Evolutionary conservation across 2,113 vertebrate genomes (phyloP).

Genomic region (Calyptommatus sinebrachiatus): DNA sequence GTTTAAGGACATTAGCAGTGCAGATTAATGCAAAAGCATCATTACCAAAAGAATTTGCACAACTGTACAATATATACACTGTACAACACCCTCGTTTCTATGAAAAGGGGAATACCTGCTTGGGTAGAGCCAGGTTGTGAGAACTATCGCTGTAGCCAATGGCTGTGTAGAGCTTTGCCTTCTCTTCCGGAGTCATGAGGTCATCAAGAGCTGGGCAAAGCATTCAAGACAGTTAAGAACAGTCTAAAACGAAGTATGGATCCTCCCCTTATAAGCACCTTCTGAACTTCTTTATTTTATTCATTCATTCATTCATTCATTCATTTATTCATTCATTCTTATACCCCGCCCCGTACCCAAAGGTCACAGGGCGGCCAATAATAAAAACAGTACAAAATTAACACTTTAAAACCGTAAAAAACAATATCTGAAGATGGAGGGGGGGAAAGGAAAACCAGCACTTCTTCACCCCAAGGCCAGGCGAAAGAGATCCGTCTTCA

Average conservation of each 20-base stretch:
- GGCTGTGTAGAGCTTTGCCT: constrained; percentile 91
- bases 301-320: too few species aligned
- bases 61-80: not conserved
- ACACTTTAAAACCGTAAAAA: too few species aligned
- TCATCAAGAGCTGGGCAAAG: constrained; percentile 80
- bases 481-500: too few species aligned
- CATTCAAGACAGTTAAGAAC: not conserved
- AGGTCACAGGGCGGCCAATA: too few species aligned
- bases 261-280: too few species aligned
- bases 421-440: too few species aligned
- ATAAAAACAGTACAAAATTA: too few species aligned
- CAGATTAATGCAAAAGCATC: not conserved
- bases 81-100: not conserved
- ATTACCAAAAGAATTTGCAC: not conserved
- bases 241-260: not conserved
- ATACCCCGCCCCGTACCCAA: too few species aligned
- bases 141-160: constrained; percentile 95
- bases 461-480: too few species aligned
- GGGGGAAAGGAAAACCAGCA: too few species aligned
- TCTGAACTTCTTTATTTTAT: too few species aligned
- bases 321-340: too few species aligned
- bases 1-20: not conserved
- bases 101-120: constrained; percentile 72
- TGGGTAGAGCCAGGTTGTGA: constrained; percentile 82
- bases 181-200: constrained; percentile 90